Evolutionary conservation across 2,888 invertebrate species (phyloP), one percentile per base, ranked within the genome.

Genomic region (Leuctra nigra): DNA sequence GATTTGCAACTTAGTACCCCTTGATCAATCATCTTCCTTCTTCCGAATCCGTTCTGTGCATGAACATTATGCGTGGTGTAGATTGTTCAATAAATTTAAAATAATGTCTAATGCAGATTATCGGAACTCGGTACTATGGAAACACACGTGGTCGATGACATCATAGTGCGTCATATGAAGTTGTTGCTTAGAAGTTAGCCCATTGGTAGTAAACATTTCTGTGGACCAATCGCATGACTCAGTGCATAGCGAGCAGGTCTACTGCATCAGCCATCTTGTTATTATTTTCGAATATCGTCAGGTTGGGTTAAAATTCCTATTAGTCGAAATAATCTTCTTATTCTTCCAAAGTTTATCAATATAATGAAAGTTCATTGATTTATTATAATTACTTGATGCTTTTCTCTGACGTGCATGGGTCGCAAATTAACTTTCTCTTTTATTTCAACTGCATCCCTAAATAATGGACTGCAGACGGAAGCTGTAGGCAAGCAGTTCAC

Each of bases 281-380:
- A 68, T 69, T 69, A 69, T 71, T 70, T 70, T 71, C 69, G 70
- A 70, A 71, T 70, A 70, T 69, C n/a, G 68, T 66, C 66, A 54
- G 64, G 66, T 66, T 66, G 66, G 65, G 63, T 66, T 67, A 63
- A 20, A 22, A 44, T 44, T 20, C n/a, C 20, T n/a, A n/a, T 20
- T 20, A n/a, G 29, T 6, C 33, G 14, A 48, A 48, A 48, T 14
- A 25, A 48, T 29, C 20, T 14, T 9, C 13, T n/a, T 13, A 11
- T 24, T 1, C 29, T 13, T 4, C 18, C 29, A 14, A 20, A 29
- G 33, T 6, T 24, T 25, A 48, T n/a, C 24, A 33, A 16, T 29
- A 29, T 29, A 29, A 20, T 20, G 14, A 14, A n/a, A n/a, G n/a
- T n/a, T n/a, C n/a, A n/a, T n/a, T n/a, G n/a, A n/a, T n/a, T n/a